Base-by-base conservation (phyloP, 2,113 vertebrate species). In the Andinoacara biseriatus region DNA sequence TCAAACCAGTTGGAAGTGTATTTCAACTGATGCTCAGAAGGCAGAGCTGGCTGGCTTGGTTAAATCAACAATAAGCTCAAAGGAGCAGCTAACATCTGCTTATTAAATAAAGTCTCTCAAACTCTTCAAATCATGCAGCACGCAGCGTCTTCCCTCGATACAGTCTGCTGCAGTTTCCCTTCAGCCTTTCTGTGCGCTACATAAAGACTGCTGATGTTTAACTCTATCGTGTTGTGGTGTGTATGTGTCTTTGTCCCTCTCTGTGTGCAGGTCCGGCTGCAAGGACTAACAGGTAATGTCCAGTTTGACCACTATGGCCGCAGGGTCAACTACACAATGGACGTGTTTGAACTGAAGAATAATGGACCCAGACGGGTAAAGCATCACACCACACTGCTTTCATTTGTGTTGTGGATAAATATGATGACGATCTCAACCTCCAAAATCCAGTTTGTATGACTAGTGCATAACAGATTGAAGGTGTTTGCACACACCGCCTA, bases 271-370 rank as follows among this genome's bases (percentile, higher is more conserved):
- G 98, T 99, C 94, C 96, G 96, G 93, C 96, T 99, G 94, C 98
- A 99, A 94, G 98, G 98, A 78, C 93, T 99, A 90, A 99, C 98
- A 58, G 98, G 98, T 92, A 99, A 99, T 58, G 98, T 99, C 93
- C 98, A 99, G 87, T 99, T 99, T 91, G 98, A 99, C 94, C 97
- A 99, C 90, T 99, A 98, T 49, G 98, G 98, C 80, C 97, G 98
- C 62, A 96, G 98, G 94, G 97, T 99, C 88, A 99, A 99, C 94
- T 99, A 97, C 90, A 98, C 97, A 17, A 99, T 99, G 97, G 98
- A 99, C 93, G 98, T 99, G 84, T 98, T 99, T 95, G 98, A 99
- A 86, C 94, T 99, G 91, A 99, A 99, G 94, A 98, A 94, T 91
- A 97, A 97, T 0, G 98, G 98, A 78, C 98, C 98, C 31, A 90